Evolutionary conservation across 2,797 vertebrate species (phyloP), one percentile per base, ranked within the genome.

Genomic region (Myotis findleyi): DNA sequence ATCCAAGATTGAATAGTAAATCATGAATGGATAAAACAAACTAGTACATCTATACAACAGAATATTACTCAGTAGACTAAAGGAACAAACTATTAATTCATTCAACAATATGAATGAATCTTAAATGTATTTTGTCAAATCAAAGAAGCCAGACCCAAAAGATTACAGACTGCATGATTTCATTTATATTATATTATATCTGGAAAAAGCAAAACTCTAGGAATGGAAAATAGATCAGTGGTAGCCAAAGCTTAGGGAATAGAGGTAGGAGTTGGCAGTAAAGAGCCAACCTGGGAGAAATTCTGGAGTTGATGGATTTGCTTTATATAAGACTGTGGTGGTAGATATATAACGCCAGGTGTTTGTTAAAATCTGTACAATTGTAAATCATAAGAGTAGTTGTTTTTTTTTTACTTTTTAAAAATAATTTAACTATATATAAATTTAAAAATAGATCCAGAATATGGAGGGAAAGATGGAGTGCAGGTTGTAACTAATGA

Each of bases 71-170:
- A 49, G 9, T 8, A 62, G 5, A 27, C 36, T 38, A 73, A 71
- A 53, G 12, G 6, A 69, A n/a, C 12, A 90, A 89, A 79, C 23
- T 44, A 57, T 53, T 73, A 30, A 90, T 91, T 85, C 7, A 73
- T 12, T 82, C 17, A 79, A 68, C 30, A 62, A 49, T 59, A 30
- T 12, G 2, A 7, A 33, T 93, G 23, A 83, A 66, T 71, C 23
- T 89, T 75, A 89, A 71, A 73, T 51, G 27, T 44, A 73, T 72
- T 85, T 92, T 90, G 1, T 6, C 38, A 88, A 88, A 23, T 90
- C 81, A 69, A 88, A 94, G 53, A 68, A 72, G n/a, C 1, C 53
- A 87, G 36, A 51, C 13, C 2, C 20, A 23, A 55, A 81, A 89
- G 38, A 21, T 5, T 55, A 53, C 16, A 55, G 44, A 38, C 49